These are phyloP conservation scores for Poeciliopsis occidentalis DNA, from an alignment of 2,113 vertebrate species.

Conservation along the genomic window DNA sequence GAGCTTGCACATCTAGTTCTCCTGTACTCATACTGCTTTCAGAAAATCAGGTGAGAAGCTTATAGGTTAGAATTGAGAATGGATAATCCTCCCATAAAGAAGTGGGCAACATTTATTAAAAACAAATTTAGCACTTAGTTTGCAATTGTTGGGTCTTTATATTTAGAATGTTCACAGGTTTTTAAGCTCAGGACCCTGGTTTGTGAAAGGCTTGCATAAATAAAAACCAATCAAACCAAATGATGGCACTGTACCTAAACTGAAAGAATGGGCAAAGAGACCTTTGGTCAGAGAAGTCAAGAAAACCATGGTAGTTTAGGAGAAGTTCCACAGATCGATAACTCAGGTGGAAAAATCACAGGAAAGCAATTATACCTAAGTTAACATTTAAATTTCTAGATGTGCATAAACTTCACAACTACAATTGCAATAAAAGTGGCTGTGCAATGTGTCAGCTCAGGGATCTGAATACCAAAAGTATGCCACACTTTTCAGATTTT, in stretches of 20 bases:
- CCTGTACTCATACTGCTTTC: slow-evolving; percentile 22
- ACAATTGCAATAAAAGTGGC: neutral
- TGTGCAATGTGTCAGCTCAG: neutral
- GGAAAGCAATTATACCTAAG: neutral
- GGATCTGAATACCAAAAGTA: neutral
- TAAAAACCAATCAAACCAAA: neutral
- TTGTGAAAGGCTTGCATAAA: neutral
- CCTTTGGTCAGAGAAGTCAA: neutral
- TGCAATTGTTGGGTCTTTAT: neutral
- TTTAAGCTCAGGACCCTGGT: neutral
- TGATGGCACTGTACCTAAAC: neutral
- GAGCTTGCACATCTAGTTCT: slow-evolving; percentile 34
- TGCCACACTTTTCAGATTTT: neutral
- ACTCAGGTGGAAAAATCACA: neutral
- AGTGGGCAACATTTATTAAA: neutral
- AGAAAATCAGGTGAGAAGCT: neutral
- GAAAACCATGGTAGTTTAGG: neutral
- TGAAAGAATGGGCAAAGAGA: neutral
- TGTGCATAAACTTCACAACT: neutral
- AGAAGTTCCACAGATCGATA: neutral
- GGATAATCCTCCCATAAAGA: slow-evolving; percentile 5
- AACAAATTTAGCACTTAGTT: neutral
- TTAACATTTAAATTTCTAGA: too few species aligned
- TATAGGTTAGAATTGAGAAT: neutral
- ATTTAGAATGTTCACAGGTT: neutral